A percentile compares a stretch with the other conserved stretches of the same genome.
Conservation (phyloP, 2,888 invertebrate genomes). For the Ischnus inquisitorius region DNA sequence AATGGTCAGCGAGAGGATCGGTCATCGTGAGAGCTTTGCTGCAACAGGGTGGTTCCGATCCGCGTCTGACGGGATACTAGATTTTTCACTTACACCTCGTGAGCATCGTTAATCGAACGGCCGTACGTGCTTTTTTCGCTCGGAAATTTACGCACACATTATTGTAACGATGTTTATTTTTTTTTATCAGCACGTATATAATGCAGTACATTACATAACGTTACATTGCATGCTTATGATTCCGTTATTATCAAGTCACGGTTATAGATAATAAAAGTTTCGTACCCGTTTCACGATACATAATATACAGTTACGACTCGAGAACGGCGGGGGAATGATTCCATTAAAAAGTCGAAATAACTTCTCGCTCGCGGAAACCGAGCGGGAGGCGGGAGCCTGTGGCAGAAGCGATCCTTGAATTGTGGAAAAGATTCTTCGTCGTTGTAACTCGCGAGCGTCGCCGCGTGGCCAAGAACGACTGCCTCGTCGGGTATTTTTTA, state of each 20-base stretch:
- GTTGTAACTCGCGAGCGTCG: constrained; percentile 45
- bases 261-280: background rate
- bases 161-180: too few species aligned
- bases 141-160: background rate
- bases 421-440: constrained; percentile 31
- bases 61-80: constrained; percentile 30
- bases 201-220: constrained; percentile 3
- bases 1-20: constrained; percentile 3
- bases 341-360: constrained; percentile 8
- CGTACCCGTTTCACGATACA: background rate
- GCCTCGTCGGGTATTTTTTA: constrained; percentile 71
- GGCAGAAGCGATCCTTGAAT: constrained; percentile 44
- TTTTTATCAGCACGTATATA: too few species aligned
- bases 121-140: background rate
- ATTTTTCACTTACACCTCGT: constrained; percentile 32
- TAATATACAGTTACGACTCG: background rate
- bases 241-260: background rate
- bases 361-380: background rate
- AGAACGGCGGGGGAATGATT: background rate
- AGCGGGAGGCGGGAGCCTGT: constrained; percentile 28
- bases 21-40: background rate
- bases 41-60: background rate
- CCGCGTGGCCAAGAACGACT: constrained; percentile 25
- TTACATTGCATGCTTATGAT: background rate
- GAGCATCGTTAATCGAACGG: background rate